These are phyloP conservation scores for Melanotaenia duboulayi DNA, from an alignment of 2,113 vertebrate species.

Conservation along the genomic window DNA sequence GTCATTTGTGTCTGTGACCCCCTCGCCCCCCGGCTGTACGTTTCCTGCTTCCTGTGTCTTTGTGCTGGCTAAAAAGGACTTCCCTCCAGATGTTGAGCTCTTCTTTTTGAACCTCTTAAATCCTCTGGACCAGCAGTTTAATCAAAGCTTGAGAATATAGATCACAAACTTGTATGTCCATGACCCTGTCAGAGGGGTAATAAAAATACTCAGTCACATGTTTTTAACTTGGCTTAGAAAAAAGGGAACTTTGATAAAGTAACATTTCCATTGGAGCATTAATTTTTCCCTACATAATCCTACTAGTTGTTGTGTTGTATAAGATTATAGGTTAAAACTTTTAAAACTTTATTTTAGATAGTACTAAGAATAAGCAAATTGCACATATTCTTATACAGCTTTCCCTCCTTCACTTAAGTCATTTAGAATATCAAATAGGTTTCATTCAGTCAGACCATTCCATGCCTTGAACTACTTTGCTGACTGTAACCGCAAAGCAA, in stretches of 20 bases:
- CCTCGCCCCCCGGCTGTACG: conserved; percentile 53
- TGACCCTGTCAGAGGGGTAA: conserved; percentile 60
- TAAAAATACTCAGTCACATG: conserved; percentile 51
- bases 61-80: conserved; percentile 58
- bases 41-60: conserved; percentile 71
- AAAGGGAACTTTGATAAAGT: too few relatives aligned
- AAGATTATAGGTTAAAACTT: too few relatives aligned
- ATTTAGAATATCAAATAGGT: too few relatives aligned
- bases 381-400: too few relatives aligned
- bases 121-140: conserved; percentile 45
- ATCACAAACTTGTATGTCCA: conserved; percentile 50
- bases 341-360: too few relatives aligned
- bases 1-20: conserved; percentile 54
- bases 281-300: too few relatives aligned
- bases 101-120: conserved; percentile 46
- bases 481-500: conserved; percentile 69
- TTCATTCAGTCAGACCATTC: conserved; percentile 45
- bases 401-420: too few relatives aligned
- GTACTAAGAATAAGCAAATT: too few relatives aligned
- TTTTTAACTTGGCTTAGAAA: too few relatives aligned
- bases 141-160: conserved; percentile 65
- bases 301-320: too few relatives aligned
- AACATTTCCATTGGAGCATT: too few relatives aligned
- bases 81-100: conserved; percentile 72
- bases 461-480: conserved; percentile 66